A percentile compares a stretch with the other conserved stretches of the same genome.
Evolutionary conservation across 2,797 vertebrate species (phyloP).

Genomic region (Pelochelys cantorii): DNA sequence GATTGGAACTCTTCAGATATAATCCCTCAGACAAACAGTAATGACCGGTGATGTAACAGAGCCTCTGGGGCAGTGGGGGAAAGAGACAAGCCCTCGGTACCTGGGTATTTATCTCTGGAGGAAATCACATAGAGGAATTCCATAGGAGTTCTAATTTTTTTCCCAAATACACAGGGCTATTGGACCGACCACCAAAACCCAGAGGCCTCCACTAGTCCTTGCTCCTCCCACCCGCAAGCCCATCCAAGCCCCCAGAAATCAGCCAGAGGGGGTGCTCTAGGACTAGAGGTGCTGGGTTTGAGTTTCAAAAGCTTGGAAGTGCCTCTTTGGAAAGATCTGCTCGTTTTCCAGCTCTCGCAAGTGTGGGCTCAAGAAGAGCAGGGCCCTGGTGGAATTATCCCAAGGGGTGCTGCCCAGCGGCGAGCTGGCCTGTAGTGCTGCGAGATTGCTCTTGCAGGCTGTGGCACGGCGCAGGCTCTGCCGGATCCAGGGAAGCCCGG

Average conservation of each 20-base stretch:
- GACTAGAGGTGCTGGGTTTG: background rate
- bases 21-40: conserved; percentile 63
- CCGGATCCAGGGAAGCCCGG: background rate
- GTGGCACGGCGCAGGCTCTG: background rate
- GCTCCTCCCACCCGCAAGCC: background rate
- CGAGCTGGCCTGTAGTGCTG: background rate
- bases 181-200: background rate
- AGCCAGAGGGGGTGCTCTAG: background rate
- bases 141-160: background rate
- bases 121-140: background rate
- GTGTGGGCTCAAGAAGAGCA: background rate
- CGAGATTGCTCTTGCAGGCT: rapidly evolving
- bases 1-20: conserved; percentile 63
- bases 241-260: rapidly evolving
- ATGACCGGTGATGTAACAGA: conserved; percentile 7
- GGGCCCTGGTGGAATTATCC: background rate
- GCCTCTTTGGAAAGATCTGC: background rate
- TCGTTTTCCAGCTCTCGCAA: background rate
- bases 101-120: background rate
- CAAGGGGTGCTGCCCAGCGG: background rate
- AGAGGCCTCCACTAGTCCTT: background rate
- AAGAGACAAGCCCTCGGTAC: rapidly evolving
- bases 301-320: background rate
- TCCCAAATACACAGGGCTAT: background rate
- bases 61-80: conserved; percentile 28